Base-by-base conservation (phyloP, 2,888 invertebrate species). In the Lissonota sp. region DNA sequence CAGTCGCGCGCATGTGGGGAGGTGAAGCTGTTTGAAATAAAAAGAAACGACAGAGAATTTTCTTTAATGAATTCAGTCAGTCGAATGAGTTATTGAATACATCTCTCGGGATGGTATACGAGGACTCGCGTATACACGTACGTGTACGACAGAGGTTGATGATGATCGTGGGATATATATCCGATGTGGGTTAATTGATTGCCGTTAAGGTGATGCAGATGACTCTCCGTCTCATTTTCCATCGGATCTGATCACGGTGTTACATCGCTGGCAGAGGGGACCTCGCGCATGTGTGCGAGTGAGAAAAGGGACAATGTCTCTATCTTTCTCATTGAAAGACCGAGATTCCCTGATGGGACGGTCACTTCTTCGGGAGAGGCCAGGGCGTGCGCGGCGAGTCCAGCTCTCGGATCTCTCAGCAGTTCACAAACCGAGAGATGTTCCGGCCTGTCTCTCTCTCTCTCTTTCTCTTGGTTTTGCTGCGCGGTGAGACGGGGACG, bases 401-500 rank as follows among this genome's bases (percentile, higher is more conserved):
- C 60, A 57, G 51, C 75, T 10, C 26, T 26, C 53, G 39, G 69
- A 26, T 26, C 26, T 26, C 58, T 72, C 37, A 51, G 42, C 74
- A 66, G 66, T 63, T 39, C 44, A 39, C 57, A 71, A 62, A 62
- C 37, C 40, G 58, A 58, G 49, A 39, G 57, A 49, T 42, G 51
- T 44, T 44, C 44, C n/a, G n/a, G 10, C 6, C 39, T n/a, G n/a
- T 51, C 63, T 63, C 42, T 40, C 46, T 73, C 63, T 55, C 14
- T n/a, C 39, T 51, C 55, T 64, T 39, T 37, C 51, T 75, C 66
- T 58, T 26, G 66, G 40, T 66, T 26, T 26, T 26, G 26, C 74
- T 64, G 14, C 49, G 40, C 64, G 51, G 76, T 57, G 70, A 75
- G 83, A 83, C 86, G 83, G 26, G 26, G 87, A 87, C 86, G 89